A percentile compares a stretch with the other conserved stretches of the same genome.
Evolutionary conservation across 1,140 invertebrate species (phyloP).

Genomic region (Dufourea novaeangliae): DNA sequence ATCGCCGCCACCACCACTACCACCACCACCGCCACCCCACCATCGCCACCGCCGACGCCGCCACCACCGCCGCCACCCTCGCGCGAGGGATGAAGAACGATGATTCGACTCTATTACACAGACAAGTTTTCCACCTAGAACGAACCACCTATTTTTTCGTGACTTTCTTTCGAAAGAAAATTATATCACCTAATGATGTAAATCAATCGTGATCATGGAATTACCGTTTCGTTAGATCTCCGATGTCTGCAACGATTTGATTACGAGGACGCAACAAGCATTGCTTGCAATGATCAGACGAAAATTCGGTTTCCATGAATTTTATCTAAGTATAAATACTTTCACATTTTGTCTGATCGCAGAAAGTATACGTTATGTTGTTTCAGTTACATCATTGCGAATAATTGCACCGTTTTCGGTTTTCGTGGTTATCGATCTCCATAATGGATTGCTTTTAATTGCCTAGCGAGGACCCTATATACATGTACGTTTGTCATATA

Average conservation of each 20-base stretch:
- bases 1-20: not conserved
- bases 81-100: conserved; percentile 36
- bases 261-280: conserved; percentile 26
- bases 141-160: not conserved
- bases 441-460: not conserved
- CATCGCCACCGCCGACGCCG: conserved; percentile 11
- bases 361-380: not conserved
- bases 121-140: conserved; percentile 22
- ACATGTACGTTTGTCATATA: not conserved
- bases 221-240: conserved; percentile 2
- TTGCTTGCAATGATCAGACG: not conserved
- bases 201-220: not conserved
- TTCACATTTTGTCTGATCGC: not conserved
- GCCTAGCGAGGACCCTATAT: no score
- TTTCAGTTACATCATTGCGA: not conserved
- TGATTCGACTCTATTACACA: conserved; percentile 41
- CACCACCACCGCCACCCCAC: conserved; percentile 5
- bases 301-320: not conserved
- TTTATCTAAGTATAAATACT: not conserved
- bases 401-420: not conserved
- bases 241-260: not conserved
- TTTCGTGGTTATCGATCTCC: not conserved
- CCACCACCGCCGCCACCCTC: conserved; percentile 28
- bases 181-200: no score
- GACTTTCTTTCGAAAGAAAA: conserved; percentile 11